A percentile compares a stretch with the other conserved stretches of the same genome.
phyloP scores from a whole-genome alignment of 2,113 vertebrate species.

The Ranitomeya imitator region DNA sequence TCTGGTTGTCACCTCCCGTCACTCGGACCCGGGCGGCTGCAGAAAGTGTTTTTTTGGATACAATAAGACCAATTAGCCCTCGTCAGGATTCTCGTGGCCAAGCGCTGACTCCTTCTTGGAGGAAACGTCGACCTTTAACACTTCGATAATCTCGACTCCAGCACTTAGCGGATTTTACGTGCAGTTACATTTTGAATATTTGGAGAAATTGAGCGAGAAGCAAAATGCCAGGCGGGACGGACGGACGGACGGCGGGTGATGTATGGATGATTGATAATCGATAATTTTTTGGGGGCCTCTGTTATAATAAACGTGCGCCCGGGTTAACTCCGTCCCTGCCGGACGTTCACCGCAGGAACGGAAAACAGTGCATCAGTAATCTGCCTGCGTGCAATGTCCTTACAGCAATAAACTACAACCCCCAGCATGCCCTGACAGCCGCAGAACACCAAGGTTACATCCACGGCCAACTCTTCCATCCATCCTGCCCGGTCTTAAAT shows the following conservation, averaged over 20 bases:
- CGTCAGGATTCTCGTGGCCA: conserved; percentile 35
- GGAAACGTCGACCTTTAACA: conserved; percentile 48
- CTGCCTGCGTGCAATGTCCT: no score
- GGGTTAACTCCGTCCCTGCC: conserved; percentile 5
- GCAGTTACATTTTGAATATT: conserved; percentile 42
- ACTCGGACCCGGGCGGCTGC: not conserved
- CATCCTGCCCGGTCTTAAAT: no score
- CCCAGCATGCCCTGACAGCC: no score
- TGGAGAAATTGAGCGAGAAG: conserved; percentile 30
- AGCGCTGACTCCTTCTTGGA: conserved; percentile 32
- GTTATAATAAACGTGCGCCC: not conserved
- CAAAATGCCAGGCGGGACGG: conserved; percentile 28
- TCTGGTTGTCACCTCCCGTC: not conserved
- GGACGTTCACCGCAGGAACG: not conserved
- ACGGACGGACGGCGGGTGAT: not conserved
- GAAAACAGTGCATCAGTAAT: not conserved
- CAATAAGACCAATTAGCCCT: conserved; percentile 47
- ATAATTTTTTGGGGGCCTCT: conserved; percentile 61
- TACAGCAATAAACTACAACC: no score
- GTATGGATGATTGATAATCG: conserved; percentile 27
- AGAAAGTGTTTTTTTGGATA: conserved; percentile 41
- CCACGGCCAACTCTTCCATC: no score
- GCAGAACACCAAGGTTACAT: no score
- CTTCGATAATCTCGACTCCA: conserved; percentile 51
- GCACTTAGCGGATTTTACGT: conserved; percentile 18